Evolutionary conservation across 2,888 invertebrate species (phyloP), one percentile per base, ranked within the genome.

Genomic region (Epistrophe eligans): DNA sequence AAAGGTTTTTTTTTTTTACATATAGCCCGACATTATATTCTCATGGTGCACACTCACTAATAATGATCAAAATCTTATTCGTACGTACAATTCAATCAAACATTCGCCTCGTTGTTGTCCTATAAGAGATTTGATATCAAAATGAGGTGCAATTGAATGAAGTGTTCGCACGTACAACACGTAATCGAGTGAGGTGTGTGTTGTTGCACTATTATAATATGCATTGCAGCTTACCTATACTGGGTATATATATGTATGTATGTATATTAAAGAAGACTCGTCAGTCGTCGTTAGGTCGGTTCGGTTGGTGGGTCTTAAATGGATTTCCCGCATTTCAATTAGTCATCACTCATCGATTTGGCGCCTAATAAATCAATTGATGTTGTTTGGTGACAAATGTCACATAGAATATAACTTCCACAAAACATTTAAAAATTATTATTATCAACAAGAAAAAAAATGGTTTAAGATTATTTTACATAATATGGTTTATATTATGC

Each of bases 41-140:
- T 70, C 66, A 66, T 64, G 57, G 28, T 32, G 19, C 73, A 74
- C 67, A n/a, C n/a, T n/a, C n/a, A n/a, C n/a, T n/a, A n/a, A n/a
- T 84, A 84, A 84, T 79, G 83, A 84, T 80, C 80, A 71, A 80
- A 80, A 84, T 84, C 84, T 66, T 40, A 74, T 76, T 62, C 64
- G 57, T 43, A 62, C 74, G 57, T 43, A 62, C 74, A 79, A 76
- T 84, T 79, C 57, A 84, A 74, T 74, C 76, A 67, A n/a, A 64
- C 35, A 19, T 58, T 66, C 2, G 45, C 43, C 57, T 48, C 67
- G 3, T 24, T 24, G 24, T n/a, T 52, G 50, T 50, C 60, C 73
- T 67, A n/a, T 43, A 19, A 67, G 50, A 71, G 55, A 70, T 70
- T 77, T 60, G 35, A 43, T 50, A 82, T 77, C 57, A 77, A 64